Base-by-base conservation (phyloP, 2,888 invertebrate species). In the Cephus spinipes region DNA sequence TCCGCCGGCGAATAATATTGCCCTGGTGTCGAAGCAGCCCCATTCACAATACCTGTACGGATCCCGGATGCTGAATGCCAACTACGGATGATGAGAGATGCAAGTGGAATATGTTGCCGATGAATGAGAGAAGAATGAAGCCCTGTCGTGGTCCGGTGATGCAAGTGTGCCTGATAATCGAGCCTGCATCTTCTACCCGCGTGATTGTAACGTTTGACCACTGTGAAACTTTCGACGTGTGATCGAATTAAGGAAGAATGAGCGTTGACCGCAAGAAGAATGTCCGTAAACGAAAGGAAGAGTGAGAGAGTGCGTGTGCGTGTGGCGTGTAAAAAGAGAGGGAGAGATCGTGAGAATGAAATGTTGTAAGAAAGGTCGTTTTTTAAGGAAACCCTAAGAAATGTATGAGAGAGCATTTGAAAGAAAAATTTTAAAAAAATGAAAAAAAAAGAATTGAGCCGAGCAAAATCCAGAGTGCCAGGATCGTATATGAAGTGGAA, bases 81-180 rank as follows among this genome's bases (percentile, higher is more conserved):
- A 85, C 83, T 82, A 85, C 82, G 86, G 84, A 87, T 86, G 86
- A 86, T 85, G 83, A 77, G 85, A 82, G 83, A 81, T 85, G 85
- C 84, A 87, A 88, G 85, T 88, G 85, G 85, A 88, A 88, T 87
- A 71, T 78, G 87, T 87, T 85, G 86, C 87, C 85, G 85, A 86
- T 88, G 87, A 86, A 84, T 84, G 87, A 86, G 80, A 82, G 82
- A 76, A 76, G 76, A 76, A 76, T 76, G 76, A 76, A 76, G 69
- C 69, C 12, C 85, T 81, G 83, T 76, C 85, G 83, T 86, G 85
- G 81, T 84, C 79, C 83, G 83, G 76, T 85, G 82, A 81, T 85
- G 84, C 82, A 81, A 85, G 85, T 85, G 83, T 85, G 85, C 80
- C 81, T 85, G 85, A 79, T 84, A 81, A 76, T 82, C 77, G 79